Conservation (phyloP, 2,888 invertebrate genomes). For the Automeris io region DNA sequence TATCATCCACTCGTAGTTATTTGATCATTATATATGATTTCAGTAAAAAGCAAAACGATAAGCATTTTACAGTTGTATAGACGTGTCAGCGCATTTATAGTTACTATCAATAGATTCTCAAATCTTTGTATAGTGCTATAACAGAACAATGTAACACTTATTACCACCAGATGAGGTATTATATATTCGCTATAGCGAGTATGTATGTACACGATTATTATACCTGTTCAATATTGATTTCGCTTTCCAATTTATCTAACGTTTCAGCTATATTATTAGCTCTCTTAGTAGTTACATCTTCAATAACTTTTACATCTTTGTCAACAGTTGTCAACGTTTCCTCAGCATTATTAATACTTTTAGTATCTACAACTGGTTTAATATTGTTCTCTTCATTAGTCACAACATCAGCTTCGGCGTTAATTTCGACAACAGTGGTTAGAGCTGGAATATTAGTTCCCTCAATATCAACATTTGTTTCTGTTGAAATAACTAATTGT, state of each 20-base stretch:
- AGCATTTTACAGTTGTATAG: too few relatives aligned
- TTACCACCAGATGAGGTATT: neutral
- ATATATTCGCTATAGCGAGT: neutral
- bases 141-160: neutral
- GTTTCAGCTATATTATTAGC: conserved; percentile 45
- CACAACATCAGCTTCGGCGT: neutral
- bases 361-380: neutral
- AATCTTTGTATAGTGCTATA: neutral
- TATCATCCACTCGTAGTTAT: too few relatives aligned
- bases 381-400: neutral
- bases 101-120: neutral
- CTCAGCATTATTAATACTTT: neutral
- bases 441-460: neutral
- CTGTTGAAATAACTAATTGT: conserved; percentile 9
- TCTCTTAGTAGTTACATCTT: conserved; percentile 15
- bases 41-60: too few relatives aligned
- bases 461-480: neutral
- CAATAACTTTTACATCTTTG: conserved; percentile 16
- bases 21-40: too few relatives aligned
- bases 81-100: too few relatives aligned
- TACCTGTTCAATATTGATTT: conserved; percentile 47
- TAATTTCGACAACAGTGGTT: neutral
- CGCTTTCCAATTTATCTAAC: conserved; percentile 44
- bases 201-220: neutral
- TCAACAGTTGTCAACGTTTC: conserved; percentile 13